Evolutionary conservation across 2,797 vertebrate genomes (phyloP).

Genomic region (Hydrolagus colliei): DNA sequence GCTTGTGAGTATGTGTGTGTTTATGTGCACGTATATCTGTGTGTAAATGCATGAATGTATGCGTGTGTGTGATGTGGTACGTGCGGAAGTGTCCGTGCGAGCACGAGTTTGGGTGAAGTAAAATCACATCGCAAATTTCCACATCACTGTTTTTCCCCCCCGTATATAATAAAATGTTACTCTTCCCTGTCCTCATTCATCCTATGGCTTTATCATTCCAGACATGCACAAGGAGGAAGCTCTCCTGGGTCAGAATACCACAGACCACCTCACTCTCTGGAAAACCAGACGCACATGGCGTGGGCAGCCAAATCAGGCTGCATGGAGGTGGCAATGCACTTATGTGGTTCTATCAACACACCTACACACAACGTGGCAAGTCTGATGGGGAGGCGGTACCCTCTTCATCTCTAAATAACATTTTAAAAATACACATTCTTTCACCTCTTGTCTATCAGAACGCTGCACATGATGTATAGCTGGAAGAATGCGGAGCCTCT

Average conservation of each 20-base stretch:
- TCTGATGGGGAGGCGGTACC: background rate
- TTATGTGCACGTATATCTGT: too few relatives aligned
- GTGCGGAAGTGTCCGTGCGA: too few relatives aligned
- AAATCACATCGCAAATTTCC: background rate
- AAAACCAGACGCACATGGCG: background rate
- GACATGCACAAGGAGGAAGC: background rate
- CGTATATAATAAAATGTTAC: background rate
- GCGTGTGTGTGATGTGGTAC: too few relatives aligned
- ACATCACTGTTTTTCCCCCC: background rate
- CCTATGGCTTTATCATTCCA: background rate
- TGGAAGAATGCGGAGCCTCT: too few relatives aligned
- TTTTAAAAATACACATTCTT: slow-evolving; percentile 1
- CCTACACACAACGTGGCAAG: slow-evolving; percentile 1
- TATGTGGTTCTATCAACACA: background rate
- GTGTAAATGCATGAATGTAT: too few relatives aligned
- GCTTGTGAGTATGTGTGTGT: too few relatives aligned
- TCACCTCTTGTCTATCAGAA: too few relatives aligned
- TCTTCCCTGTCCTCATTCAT: background rate
- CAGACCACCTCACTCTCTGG: background rate
- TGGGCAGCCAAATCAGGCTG: background rate
- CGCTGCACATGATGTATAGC: too few relatives aligned
- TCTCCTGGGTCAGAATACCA: background rate
- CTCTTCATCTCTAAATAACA: background rate
- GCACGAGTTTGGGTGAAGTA: background rate
- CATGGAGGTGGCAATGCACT: background rate